phyloP scores from a whole-genome alignment of 1,140 invertebrate genomes.

The Belonocnema kinseyi region DNA sequence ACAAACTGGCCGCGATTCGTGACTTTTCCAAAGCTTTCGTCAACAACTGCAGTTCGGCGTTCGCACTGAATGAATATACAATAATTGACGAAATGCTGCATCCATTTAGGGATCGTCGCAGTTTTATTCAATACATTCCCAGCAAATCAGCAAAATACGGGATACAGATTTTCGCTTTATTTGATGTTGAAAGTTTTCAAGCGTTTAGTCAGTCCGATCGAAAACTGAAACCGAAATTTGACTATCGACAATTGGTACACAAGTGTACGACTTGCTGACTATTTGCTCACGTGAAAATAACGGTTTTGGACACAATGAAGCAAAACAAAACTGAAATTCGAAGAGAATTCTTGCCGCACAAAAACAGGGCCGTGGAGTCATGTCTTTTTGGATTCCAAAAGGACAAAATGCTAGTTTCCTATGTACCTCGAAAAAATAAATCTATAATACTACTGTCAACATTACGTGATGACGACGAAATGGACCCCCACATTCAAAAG shows the following conservation, averaged over 20 bases:
- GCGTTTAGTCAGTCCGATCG: not conserved
- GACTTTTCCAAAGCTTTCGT: no score
- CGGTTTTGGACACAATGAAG: constrained; percentile 58
- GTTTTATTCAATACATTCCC: constrained; percentile 68
- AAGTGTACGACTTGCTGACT: not conserved
- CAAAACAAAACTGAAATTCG: constrained; percentile 64
- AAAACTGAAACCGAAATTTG: constrained; percentile 14
- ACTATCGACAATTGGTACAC: constrained; percentile 27
- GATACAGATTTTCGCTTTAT: constrained; percentile 68
- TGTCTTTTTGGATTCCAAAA: not conserved
- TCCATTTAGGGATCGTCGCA: constrained; percentile 63
- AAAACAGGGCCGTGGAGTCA: constrained; percentile 45
- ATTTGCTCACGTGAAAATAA: constrained; percentile 57
- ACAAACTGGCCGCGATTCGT: no score
- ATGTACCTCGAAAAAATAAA: not conserved
- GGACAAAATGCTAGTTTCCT: not conserved
- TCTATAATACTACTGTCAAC: no score
- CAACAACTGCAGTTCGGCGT: no score
- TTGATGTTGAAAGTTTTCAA: constrained; percentile 57
- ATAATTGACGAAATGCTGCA: constrained; percentile 66
- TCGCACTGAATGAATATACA: not conserved
- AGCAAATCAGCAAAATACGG: constrained; percentile 72
- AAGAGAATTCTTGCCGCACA: constrained; percentile 55
- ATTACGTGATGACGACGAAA: no score
- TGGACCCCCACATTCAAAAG: no score